Evolutionary conservation across 2,888 invertebrate species (phyloP), one percentile per base, ranked within the genome.

Genomic region (Glaucopsyche alexis): DNA sequence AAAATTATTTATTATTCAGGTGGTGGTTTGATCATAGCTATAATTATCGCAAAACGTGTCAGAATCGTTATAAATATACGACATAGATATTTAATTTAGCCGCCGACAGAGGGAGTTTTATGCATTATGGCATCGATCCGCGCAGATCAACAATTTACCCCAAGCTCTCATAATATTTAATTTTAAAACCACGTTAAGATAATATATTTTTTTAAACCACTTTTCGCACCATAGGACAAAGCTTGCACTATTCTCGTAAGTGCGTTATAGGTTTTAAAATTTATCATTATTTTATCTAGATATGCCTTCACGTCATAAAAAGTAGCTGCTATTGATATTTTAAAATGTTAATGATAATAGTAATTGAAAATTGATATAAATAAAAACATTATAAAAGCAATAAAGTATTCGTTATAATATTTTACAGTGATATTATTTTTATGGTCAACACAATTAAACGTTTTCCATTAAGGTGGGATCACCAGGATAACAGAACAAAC

Each of bases 111-210:
- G 9, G 66, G 66, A 16, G 65, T 42, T 42, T 42, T 42, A 42
- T 66, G 42, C 66, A 65, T 65, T 40, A 40, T 65, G 40, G 40
- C 38, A 66, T 40, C 66, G 66, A 66, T n/a, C 66, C n/a, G 65
- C 65, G 42, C 65, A 66, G 66, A 42, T 16, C 42, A 66, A 42
- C 66, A 55, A 16, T 16, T 19, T 16, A 7, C 16, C 16, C 29
- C 50, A 7, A 38, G 11, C 29, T 60, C 5, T 60, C 13, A 38
- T 60, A 13, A 38, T 38, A 60, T 60, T 60, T 60, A 29, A 60
- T 6, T 29, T 60, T n/a, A n/a, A n/a, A n/a, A n/a, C n/a, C n/a
- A n/a, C n/a, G n/a, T n/a, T n/a, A n/a, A n/a, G n/a, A n/a, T n/a
- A n/a, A n/a, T n/a, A n/a, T n/a, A n/a, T n/a, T n/a, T n/a, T n/a